These are phyloP conservation scores for Hypercompe scribonia DNA, from an alignment of 2,888 invertebrate species.

Conservation along the genomic window DNA sequence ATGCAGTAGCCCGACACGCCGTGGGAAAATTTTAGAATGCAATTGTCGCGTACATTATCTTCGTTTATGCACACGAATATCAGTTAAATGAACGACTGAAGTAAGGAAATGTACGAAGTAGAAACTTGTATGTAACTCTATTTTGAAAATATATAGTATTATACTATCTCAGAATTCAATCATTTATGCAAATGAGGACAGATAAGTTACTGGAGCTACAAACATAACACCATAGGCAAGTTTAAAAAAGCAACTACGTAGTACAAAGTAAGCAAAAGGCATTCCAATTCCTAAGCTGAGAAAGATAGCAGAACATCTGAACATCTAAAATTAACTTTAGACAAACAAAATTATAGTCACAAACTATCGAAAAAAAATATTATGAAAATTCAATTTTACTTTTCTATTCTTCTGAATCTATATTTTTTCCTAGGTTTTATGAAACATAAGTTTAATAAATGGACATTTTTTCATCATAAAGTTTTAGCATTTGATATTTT, in stretches of 20 bases:
- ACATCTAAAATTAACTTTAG: not conserved
- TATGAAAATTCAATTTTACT: not conserved
- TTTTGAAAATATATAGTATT: not conserved
- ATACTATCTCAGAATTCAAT: not conserved
- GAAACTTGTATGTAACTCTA: not conserved
- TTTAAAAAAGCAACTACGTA: not conserved
- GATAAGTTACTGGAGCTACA: not conserved
- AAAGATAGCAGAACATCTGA: not conserved
- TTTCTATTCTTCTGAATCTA: not conserved
- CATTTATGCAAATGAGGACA: not conserved
- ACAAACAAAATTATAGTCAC: not conserved
- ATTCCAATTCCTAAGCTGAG: not conserved
- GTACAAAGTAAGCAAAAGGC: not conserved
- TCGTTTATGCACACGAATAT: slow-evolving; percentile 30
- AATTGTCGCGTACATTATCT: slow-evolving; percentile 40
- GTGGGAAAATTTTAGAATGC: slow-evolving; percentile 50
- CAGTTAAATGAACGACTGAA: slow-evolving; percentile 22
- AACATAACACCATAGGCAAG: not conserved
- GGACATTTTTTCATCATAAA: too few relatives aligned
- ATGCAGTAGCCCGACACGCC: slow-evolving; percentile 48
- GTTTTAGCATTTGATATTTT: not conserved
- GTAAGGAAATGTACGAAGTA: slow-evolving; percentile 9
- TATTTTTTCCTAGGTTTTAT: not conserved
- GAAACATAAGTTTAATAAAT: not conserved
- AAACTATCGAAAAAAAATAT: not conserved